Evolutionary conservation across 2,113 vertebrate genomes (phyloP), one percentile per base, ranked within the genome.

Genomic region (Mixornis gularis): DNA sequence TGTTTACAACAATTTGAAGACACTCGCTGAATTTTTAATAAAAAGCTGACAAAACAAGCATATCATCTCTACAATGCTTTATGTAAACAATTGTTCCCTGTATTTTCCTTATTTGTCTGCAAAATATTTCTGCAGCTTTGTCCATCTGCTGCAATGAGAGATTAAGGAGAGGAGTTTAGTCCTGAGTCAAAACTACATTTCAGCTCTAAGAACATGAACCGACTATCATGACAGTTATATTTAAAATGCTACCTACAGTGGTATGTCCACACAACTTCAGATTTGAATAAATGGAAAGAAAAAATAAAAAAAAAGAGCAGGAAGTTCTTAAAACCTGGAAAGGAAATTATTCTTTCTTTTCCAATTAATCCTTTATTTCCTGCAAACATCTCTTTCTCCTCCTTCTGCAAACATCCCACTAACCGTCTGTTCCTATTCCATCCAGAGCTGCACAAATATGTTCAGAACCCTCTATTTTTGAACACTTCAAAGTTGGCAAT

Each of bases 21-120:
- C 32, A 66, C 21, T 83, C 76, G 32, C 74, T 93, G 71, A 89
- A 95, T 89, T 93, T 89, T 87, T 82, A 91, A 95, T 80, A 85
- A 53, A 51, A 79, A 92, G 41, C 58, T 90, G 69, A 83, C 53
- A 90, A 86, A 88, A 85, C 17, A 65, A 52, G 17, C 0, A 0
- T 4, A 73, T 26, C 46, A 81, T 27, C 70, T 85, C 58, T 43
- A 70, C 32, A 17, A 10, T 44, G 18, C 25, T 79, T 85, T 70
- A 77, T 27, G 17, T 30, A 91, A 92, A 77, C 18, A 91, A 64
- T 48, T 59, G 38, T 19, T 90, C 64, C 58, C 70, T 73, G 38
- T 18, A 60, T 87, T 86, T 93, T 71, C 38, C 36, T 73, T 43
- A 49, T 71, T 79, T 77, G 38, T 41, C 71, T 38, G 20, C 30